Conservation (phyloP, 2,888 invertebrate species). For the Meganola albula region DNA sequence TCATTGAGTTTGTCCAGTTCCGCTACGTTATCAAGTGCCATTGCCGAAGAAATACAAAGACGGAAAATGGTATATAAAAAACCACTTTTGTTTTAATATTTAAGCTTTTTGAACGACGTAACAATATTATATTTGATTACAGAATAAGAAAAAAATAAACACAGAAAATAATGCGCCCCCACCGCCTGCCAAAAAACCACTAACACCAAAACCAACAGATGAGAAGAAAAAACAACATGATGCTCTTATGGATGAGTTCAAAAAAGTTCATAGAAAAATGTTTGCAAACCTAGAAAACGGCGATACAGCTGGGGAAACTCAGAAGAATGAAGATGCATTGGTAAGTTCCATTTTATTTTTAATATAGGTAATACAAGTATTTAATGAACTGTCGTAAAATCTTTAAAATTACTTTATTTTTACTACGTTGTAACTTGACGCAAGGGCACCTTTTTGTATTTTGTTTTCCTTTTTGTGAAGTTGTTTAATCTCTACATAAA, state of each 20-base stretch:
- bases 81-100: not conserved
- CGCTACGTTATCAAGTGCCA: conserved; percentile 67
- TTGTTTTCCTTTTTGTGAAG: no score
- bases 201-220: conserved; percentile 62
- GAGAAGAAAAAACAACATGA: conserved; percentile 84
- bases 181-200: conserved; percentile 48
- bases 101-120: not conserved
- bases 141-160: conserved; percentile 56
- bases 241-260: conserved; percentile 93
- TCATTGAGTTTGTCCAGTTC: conserved; percentile 58
- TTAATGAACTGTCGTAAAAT: no score
- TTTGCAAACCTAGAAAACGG: conserved; percentile 75
- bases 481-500: no score
- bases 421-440: no score
- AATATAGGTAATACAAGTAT: no score
- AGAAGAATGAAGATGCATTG: conserved; percentile 26
- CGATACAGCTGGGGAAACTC: conserved; percentile 19
- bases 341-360: conserved; percentile 42
- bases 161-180: conserved; percentile 36
- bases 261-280: conserved; percentile 92
- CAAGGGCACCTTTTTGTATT: no score
- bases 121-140: no score
- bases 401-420: no score
- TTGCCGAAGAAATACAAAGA: conserved; percentile 68
- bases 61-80: conserved; percentile 48